Evolutionary conservation across 92 coral and sea anemone species (phyloP), one percentile per base, ranked within the genome.

Genomic region (Ricordea florida): DNA sequence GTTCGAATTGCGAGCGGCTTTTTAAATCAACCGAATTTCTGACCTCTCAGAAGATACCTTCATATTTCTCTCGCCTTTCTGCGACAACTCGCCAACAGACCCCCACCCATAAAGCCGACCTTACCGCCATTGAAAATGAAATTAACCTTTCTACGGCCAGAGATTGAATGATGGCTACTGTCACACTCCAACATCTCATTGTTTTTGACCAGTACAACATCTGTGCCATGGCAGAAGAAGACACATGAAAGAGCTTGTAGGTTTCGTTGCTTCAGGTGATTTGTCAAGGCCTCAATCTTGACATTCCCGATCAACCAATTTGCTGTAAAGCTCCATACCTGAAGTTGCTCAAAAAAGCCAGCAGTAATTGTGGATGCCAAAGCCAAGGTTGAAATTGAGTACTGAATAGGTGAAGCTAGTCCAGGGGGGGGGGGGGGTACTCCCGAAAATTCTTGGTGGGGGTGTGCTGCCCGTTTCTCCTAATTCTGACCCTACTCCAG

Each of bases 11-110:
- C 20, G 27, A 33, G 37, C 57, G 81, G 42, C 64, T 82, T 6
- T 82, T 82, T 51, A 38, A 64, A 20, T 40, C 50, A 23, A 16
- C 77, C 0, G 78, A 75, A 44, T 83, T 83, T 45, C 56, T 72
- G 45, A 60, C 65, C 33, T 36, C 67, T n/a, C 80, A 57, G 62
- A 82, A 74, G 53, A 43, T 57, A 26, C 22, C 69, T 3, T 74
- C 72, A 9, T 74, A 46, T 28, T 74, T 74, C 42, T 60, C 61
- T n/a, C 62, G 64, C 49, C 60, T 57, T 35, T 50, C 76, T 14
- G 62, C 76, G 1, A 51, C 34, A 49, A 23, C 36, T 26, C 64
- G 64, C 28, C 48, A 37, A 22, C 72, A 46, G 9, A 21, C n/a
- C 1, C 44, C 72, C 13, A 21, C 45, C 28, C 57, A 66, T 46